phyloP scores from a whole-genome alignment of 2,113 vertebrate genomes.

The Perca flavescens region DNA sequence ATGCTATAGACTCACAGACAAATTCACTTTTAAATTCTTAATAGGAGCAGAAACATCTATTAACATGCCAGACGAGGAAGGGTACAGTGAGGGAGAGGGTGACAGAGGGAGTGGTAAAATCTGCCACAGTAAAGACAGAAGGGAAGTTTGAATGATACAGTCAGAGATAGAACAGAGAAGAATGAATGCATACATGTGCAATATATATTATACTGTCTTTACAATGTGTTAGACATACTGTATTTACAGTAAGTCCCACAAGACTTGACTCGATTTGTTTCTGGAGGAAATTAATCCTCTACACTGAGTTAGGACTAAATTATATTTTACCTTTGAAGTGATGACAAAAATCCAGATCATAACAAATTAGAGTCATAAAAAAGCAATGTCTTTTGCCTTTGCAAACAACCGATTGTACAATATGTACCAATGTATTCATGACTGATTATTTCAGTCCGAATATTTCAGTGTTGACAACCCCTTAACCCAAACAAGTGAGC shows the following conservation, averaged over 20 bases:
- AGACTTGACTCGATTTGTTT: neutral
- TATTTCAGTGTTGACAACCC: no score
- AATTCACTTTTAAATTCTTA: slow-evolving; percentile 65
- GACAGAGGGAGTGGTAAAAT: neutral
- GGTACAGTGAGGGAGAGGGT: slow-evolving; percentile 4
- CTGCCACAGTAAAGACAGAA: neutral
- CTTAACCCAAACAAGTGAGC: no score
- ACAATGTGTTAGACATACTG: neutral
- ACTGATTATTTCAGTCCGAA: no score
- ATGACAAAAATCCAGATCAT: neutral
- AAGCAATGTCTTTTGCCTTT: no score
- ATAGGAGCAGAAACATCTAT: slow-evolving; percentile 53
- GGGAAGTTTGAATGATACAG: neutral
- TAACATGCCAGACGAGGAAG: slow-evolving; percentile 30
- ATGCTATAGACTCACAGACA: slow-evolving; percentile 60
- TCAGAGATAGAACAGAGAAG: neutral
- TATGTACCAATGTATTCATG: no score
- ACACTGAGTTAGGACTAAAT: neutral
- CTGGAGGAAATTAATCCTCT: neutral
- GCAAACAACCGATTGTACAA: no score
- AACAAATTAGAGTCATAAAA: neutral
- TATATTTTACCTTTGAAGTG: neutral
- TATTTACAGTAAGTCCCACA: neutral
- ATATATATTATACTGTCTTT: neutral
- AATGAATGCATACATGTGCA: neutral